These are phyloP conservation scores for Malurus melanocephalus DNA, from an alignment of 2,113 vertebrate genomes.

Conservation along the genomic window DNA sequence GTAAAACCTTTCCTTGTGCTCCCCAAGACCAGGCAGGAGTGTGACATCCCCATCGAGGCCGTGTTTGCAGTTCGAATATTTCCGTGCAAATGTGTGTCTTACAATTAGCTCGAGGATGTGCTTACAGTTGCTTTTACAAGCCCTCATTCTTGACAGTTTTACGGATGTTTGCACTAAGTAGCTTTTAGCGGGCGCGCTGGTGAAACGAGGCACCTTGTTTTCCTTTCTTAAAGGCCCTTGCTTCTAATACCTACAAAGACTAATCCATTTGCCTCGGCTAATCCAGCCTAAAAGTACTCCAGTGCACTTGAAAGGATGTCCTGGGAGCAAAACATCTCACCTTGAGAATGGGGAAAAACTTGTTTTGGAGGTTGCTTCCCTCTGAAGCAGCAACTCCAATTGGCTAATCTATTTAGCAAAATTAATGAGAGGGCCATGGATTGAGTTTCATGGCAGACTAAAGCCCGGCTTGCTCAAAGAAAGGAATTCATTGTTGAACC, in stretches of 20 bases:
- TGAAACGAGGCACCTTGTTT: constrained; percentile 72
- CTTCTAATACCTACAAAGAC: constrained; percentile 66
- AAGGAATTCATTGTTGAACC: constrained; percentile 53
- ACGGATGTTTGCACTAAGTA: constrained; percentile 78
- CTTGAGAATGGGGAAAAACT: constrained; percentile 64
- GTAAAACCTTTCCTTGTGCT: not conserved
- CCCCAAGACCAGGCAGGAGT: not conserved
- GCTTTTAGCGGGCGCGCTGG: constrained; percentile 68
- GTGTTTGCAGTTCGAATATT: constrained; percentile 60
- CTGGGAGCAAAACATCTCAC: constrained; percentile 59
- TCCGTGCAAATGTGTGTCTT: constrained; percentile 43
- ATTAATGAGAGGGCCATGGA: constrained; percentile 67
- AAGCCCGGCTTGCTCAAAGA: constrained; percentile 60
- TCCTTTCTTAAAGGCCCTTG: constrained; percentile 68
- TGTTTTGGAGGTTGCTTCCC: constrained; percentile 54
- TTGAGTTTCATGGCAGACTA: constrained; percentile 67
- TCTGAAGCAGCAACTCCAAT: constrained; percentile 55
- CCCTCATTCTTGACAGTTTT: constrained; percentile 69
- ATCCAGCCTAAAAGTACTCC: constrained; percentile 69
- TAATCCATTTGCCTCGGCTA: constrained; percentile 59
- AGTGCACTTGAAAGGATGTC: constrained; percentile 61
- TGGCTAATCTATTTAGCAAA: constrained; percentile 66
- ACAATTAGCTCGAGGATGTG: constrained; percentile 61
- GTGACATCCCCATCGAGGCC: not conserved
- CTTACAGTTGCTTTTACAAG: constrained; percentile 67